These are phyloP conservation scores for Melanocharis versteri DNA, from an alignment of 2,113 vertebrate species.

Conservation along the genomic window DNA sequence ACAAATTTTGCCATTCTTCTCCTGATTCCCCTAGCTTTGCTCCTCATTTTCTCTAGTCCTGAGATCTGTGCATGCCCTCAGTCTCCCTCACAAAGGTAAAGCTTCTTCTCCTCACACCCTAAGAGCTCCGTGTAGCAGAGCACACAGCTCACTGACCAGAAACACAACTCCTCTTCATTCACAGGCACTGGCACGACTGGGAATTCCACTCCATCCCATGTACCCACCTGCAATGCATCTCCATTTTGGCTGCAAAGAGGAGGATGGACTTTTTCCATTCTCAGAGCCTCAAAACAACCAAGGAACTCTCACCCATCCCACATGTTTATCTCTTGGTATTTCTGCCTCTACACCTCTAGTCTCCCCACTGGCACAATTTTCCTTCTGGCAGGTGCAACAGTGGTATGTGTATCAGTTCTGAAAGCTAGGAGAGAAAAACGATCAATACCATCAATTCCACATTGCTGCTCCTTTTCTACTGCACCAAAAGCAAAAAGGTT, in stretches of 20 bases:
- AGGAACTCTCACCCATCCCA: neutral
- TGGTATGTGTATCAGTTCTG: rapidly evolving
- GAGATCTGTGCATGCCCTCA: neutral
- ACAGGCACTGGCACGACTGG: rapidly evolving
- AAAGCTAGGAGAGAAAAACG: neutral
- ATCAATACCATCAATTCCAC: neutral
- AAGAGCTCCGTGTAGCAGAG: neutral
- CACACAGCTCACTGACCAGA: neutral
- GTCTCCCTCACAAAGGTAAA: neutral
- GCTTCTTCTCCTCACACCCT: rapidly evolving
- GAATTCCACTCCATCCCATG: neutral
- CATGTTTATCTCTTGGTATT: neutral
- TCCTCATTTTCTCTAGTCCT: neutral
- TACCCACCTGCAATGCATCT: neutral
- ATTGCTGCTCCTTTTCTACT: neutral
- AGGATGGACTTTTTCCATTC: neutral
- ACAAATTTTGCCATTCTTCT: neutral
- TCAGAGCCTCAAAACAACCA: neutral
- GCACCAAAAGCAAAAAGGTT: neutral
- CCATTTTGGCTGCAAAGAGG: neutral
- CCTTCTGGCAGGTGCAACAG: neutral
- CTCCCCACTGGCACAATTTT: neutral
- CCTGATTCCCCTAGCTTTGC: neutral
- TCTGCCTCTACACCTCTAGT: neutral
- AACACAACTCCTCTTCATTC: neutral